A percentile compares a stretch with the other conserved stretches of the same genome.
Evolutionary conservation across 2,797 vertebrate species (phyloP).

Genomic region (Melanogrammus aeglefinus): DNA sequence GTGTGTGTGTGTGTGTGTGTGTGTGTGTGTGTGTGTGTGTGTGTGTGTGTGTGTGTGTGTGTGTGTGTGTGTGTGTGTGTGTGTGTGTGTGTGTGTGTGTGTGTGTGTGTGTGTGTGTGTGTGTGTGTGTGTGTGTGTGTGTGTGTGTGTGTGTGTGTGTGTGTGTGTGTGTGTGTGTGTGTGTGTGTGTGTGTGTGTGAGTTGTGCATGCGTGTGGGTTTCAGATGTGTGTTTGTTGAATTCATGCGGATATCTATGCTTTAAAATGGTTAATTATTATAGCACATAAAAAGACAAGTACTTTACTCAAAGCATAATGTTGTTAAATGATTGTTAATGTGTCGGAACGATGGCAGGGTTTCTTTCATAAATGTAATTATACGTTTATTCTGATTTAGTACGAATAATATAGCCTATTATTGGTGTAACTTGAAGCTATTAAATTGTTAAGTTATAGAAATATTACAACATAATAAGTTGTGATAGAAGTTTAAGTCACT

Average conservation of each 20-base stretch:
- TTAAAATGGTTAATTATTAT: no score
- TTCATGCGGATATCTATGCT: no score
- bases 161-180: background rate
- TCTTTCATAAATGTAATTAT: no score
- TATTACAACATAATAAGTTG: background rate
- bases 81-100: background rate
- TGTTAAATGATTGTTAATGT: no score
- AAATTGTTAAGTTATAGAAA: background rate
- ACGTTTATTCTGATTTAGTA: no score
- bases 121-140: no score
- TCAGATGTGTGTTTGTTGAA: background rate
- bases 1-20: slow-evolving; percentile 6
- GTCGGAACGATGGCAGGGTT: no score
- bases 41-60: background rate
- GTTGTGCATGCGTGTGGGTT: background rate
- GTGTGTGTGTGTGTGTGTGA: background rate
- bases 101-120: no score
- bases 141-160: no score
- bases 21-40: background rate
- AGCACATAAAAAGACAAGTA: no score
- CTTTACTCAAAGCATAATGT: no score
- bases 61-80: background rate
- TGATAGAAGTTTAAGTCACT: background rate
- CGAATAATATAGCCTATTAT: no score
- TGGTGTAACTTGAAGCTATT: background rate